These are phyloP conservation scores for Melitaea cinxia DNA, from an alignment of 1,140 invertebrate genomes.

Conservation along the genomic window DNA sequence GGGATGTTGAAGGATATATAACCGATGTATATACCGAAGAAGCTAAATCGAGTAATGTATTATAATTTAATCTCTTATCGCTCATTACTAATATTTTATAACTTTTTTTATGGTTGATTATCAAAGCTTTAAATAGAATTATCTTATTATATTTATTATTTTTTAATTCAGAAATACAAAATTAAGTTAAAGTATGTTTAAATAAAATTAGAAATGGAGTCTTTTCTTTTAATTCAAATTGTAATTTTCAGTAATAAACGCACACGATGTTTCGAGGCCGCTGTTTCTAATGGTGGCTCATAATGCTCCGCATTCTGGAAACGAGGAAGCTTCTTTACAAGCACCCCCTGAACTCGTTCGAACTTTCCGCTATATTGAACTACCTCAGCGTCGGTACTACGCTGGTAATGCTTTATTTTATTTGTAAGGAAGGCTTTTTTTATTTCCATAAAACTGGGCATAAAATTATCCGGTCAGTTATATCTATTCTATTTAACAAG, in stretches of 20 bases:
- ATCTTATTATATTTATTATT: too few species aligned
- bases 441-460: too few species aligned
- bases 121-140: neutral
- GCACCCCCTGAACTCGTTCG: conserved; percentile 88
- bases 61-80: too few species aligned
- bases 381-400: conserved; percentile 88
- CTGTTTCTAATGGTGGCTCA: conserved; percentile 92
- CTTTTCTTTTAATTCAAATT: neutral
- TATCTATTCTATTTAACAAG: too few species aligned
- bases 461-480: too few species aligned
- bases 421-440: too few species aligned
- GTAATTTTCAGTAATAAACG: conserved; percentile 82
- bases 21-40: conserved; percentile 89
- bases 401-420: conserved; percentile 84
- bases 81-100: too few species aligned
- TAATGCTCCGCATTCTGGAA: conserved; percentile 90
- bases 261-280: conserved; percentile 83
- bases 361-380: conserved; percentile 88
- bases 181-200: too few species aligned
- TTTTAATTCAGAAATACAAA: too few species aligned
- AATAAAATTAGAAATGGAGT: too few species aligned
- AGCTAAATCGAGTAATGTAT: conserved; percentile 80
- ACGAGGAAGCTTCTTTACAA: conserved; percentile 86
- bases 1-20: conserved; percentile 84
- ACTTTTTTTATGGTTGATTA: neutral